phyloP scores from a whole-genome alignment of 2,797 vertebrate species.

The Antrozous pallidus region DNA sequence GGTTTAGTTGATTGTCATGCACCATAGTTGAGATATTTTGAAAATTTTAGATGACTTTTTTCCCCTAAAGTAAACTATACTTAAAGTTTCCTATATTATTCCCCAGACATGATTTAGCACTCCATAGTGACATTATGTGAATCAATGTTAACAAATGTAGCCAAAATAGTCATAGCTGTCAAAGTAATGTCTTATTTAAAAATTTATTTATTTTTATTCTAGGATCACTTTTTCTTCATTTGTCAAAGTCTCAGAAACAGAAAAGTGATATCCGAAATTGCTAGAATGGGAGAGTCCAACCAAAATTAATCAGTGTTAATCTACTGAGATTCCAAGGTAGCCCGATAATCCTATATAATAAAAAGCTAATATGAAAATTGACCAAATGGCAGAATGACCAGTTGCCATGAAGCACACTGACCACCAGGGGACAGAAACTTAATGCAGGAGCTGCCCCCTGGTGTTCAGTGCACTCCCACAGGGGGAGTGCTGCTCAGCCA shows the following conservation, averaged over 20 bases:
- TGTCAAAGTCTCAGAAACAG: neutral
- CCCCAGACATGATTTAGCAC: neutral
- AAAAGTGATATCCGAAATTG: neutral
- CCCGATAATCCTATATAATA: neutral
- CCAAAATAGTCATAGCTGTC: neutral
- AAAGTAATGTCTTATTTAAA: neutral
- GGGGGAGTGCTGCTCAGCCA: too few species aligned
- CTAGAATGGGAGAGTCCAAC: neutral
- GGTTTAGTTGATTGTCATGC: neutral
- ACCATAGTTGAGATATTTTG: neutral
- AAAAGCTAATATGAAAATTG: too few species aligned
- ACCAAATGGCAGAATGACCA: fast-evolving
- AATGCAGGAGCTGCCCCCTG: too few species aligned
- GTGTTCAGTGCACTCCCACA: too few species aligned
- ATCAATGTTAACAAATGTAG: neutral
- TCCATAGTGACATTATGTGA: neutral
- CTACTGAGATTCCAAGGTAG: neutral
- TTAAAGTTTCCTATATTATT: neutral
- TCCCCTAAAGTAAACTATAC: neutral
- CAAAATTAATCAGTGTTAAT: neutral
- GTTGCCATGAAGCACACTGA: too few species aligned
- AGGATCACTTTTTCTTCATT: neutral
- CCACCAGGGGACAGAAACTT: too few species aligned
- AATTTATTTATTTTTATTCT: neutral
- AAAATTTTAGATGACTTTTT: neutral